These are phyloP conservation scores for Atta cephalotes DNA, from an alignment of 1,140 invertebrate species.

Conservation along the genomic window DNA sequence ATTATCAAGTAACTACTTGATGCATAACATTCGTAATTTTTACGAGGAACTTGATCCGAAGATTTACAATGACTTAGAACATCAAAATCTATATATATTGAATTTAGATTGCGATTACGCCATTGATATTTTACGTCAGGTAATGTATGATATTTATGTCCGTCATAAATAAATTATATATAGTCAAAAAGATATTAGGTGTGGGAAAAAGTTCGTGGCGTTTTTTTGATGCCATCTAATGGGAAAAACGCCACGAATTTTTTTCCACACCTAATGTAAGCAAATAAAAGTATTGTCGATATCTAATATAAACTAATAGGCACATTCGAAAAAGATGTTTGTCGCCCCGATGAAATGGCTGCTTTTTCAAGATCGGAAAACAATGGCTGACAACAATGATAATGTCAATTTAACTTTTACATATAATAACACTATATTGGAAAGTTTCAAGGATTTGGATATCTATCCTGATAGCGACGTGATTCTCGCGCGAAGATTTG, in stretches of 20 bases:
- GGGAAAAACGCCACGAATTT: too few species aligned
- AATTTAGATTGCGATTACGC: constrained; percentile 66
- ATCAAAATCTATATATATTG: constrained; percentile 52
- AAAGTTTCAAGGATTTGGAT: constrained; percentile 60
- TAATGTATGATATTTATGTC: neutral
- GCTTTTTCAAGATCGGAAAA: constrained; percentile 70
- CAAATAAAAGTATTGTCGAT: neutral
- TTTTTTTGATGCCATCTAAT: too few species aligned
- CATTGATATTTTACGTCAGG: constrained; percentile 48
- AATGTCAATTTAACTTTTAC: constrained; percentile 36
- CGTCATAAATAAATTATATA: neutral
- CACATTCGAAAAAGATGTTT: constrained; percentile 72
- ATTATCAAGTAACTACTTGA: constrained; percentile 39
- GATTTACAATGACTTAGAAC: constrained; percentile 51
- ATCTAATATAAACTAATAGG: constrained; percentile 57
- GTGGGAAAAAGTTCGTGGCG: too few species aligned
- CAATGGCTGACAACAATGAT: neutral
- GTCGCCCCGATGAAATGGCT: constrained; percentile 79
- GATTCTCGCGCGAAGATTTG: too few species aligned
- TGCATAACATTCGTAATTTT: constrained; percentile 41
- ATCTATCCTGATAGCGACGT: constrained; percentile 65
- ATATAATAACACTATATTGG: neutral
- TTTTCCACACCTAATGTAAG: neutral
- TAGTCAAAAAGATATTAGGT: neutral
- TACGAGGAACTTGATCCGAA: constrained; percentile 6